Percentiles rank a stretch among this genome's conserved stretches.
These are phyloP conservation scores for Neofelis nebulosa DNA, from an alignment of 2,113 vertebrate genomes.

Conservation along the genomic window DNA sequence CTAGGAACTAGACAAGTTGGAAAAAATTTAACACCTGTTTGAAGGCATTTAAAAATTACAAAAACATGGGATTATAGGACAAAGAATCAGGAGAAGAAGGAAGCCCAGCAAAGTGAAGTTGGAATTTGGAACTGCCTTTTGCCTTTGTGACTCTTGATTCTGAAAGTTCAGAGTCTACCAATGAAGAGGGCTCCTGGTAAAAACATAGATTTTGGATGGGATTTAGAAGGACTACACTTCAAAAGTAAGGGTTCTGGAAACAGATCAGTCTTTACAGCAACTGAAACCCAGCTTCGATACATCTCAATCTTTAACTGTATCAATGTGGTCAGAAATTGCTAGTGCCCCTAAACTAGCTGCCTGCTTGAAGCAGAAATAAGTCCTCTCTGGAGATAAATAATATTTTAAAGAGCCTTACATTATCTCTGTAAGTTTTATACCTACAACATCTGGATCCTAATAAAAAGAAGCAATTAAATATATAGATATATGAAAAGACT, in stretches of 20 bases:
- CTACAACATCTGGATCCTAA: slow-evolving; percentile 28
- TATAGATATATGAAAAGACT: background rate
- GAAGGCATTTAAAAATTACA: background rate
- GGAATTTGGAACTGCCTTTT: background rate
- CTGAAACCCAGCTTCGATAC: background rate
- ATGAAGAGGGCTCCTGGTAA: background rate
- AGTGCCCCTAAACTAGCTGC: background rate
- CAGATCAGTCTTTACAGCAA: background rate
- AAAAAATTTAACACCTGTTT: background rate
- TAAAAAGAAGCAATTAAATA: background rate
- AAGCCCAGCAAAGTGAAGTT: background rate
- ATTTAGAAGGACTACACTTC: background rate
- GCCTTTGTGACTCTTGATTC: background rate
- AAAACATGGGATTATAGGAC: background rate
- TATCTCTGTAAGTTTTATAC: slow-evolving; percentile 14
- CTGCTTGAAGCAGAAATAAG: slow-evolving; percentile 37
- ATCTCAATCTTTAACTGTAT: background rate
- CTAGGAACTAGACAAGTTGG: background rate
- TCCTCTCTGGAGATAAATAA: slow-evolving; percentile 50
- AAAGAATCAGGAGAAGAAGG: background rate
- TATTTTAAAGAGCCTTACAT: slow-evolving; percentile 25
- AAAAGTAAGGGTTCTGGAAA: background rate
- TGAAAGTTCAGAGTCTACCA: background rate
- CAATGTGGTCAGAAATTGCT: slow-evolving; percentile 5
- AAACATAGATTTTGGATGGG: background rate